Evolutionary conservation across 2,113 vertebrate species (phyloP), one percentile per base, ranked within the genome.

Genomic region (Dipodomys spectabilis): DNA sequence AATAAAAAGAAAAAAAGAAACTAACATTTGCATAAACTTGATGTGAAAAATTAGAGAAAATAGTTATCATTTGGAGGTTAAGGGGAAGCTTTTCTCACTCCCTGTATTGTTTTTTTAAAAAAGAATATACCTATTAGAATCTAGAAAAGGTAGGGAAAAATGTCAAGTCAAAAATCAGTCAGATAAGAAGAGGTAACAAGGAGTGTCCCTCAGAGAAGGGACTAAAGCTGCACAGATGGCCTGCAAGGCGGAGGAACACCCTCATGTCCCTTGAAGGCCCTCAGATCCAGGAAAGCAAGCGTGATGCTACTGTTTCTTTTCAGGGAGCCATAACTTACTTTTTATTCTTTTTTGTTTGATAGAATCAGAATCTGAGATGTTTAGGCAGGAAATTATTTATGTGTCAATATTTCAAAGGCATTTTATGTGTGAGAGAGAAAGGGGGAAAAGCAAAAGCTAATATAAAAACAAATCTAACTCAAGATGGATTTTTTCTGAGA

Each of bases 341-440:
- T 92, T 57, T 45, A 81, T 57, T 86, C 67, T 64, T 92, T 86
- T 88, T 27, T 74, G 82, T 90, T 60, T 32, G 53, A 95, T 53
- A 83, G 32, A 87, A 89, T 87, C 84, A 92, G 83, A 60, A 81
- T 92, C 91, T 87, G 69, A 91, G 93, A 91, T 94, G 60, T 93
- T 96, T 90, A 94, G 96, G 65, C 87, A 95, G 91, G 86, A 90
- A 87, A 95, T 95, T 94, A 95, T 96, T 96, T 96, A 91, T 88
- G 89, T 94, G 78, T 91, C 91, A 78, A 81, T 82, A 94, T 96
- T 93, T 93, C 94, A 90, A 88, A 95, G 87, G 44, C 67, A 83
- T 86, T 94, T 94, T 88, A 85, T 85, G 87, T 91, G 79, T n/a
- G 45, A 60, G 67, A 92, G 88, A 95, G 87, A 91, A n/a, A 93